These are phyloP conservation scores for Dicrurus megarhynchus DNA, from an alignment of 2,113 vertebrate genomes.

Conservation along the genomic window DNA sequence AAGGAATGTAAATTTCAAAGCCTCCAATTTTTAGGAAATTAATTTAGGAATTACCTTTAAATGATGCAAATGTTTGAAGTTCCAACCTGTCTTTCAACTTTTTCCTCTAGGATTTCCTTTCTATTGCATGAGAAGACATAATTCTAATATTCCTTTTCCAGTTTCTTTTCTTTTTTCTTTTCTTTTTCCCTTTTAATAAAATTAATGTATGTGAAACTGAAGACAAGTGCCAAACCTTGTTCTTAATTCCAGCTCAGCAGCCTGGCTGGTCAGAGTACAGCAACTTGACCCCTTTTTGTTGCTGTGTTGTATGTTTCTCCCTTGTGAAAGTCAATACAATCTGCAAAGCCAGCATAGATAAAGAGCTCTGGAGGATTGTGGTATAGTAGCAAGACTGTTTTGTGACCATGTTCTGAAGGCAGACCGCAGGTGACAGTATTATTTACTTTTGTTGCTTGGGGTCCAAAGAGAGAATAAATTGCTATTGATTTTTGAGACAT, in stretches of 20 bases:
- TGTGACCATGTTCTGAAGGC: constrained; percentile 73
- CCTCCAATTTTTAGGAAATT: background rate
- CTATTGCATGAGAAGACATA: background rate
- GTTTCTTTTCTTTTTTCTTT: background rate
- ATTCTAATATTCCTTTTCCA: background rate
- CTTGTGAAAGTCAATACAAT: constrained; percentile 35
- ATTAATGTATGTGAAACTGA: background rate
- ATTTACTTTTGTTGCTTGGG: constrained; percentile 85
- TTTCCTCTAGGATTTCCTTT: background rate
- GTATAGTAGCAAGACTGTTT: constrained; percentile 62
- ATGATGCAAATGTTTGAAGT: background rate
- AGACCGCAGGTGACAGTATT: constrained; percentile 80
- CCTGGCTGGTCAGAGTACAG: background rate
- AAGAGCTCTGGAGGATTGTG: constrained; percentile 43
- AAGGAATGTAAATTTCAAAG: background rate
- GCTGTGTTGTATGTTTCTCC: constrained; percentile 36
- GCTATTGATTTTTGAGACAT: constrained; percentile 86
- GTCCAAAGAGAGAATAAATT: constrained; percentile 87
- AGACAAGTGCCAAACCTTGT: background rate
- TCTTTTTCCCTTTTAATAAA: background rate
- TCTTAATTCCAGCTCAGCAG: background rate
- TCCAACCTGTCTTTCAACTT: background rate
- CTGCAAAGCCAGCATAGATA: constrained; percentile 47
- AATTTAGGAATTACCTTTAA: background rate
- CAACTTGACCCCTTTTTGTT: constrained; percentile 29